These are phyloP conservation scores for Operophtera brumata DNA, from an alignment of 2,888 invertebrate genomes.

Conservation along the genomic window DNA sequence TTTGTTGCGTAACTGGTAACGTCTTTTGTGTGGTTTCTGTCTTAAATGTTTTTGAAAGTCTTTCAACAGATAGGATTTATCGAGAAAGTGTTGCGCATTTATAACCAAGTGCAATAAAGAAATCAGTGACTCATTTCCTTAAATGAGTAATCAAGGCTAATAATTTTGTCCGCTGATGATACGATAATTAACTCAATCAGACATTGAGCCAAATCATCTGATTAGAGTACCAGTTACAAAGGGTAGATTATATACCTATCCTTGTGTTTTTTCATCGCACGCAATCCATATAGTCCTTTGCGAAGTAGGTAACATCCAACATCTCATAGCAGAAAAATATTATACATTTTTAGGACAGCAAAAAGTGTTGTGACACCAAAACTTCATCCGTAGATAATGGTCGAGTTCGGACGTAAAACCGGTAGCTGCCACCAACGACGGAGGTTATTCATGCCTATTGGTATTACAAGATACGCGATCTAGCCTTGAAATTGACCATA, in stretches of 20 bases:
- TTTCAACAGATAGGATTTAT: slow-evolving; percentile 13
- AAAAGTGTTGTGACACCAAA: slow-evolving; percentile 60
- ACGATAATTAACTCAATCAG: slow-evolving; percentile 44
- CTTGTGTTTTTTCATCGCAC: too few species aligned
- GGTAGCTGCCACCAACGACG: slow-evolving; percentile 62
- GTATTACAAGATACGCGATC: slow-evolving; percentile 46
- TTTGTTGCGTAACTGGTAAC: slow-evolving; percentile 39
- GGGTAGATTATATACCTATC: too few species aligned
- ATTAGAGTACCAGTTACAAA: neutral
- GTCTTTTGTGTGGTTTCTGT: slow-evolving; percentile 24
- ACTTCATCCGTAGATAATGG: slow-evolving; percentile 55
- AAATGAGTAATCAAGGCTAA: slow-evolving; percentile 48
- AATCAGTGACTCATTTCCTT: slow-evolving; percentile 47
- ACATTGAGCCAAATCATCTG: slow-evolving; percentile 35
- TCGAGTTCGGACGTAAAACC: slow-evolving; percentile 63
- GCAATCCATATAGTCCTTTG: too few species aligned
- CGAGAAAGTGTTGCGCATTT: slow-evolving; percentile 27
- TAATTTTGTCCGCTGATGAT: slow-evolving; percentile 33
- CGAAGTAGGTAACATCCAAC: slow-evolving; percentile 29
- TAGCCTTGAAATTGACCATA: slow-evolving; percentile 56
- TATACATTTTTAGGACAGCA: slow-evolving; percentile 50
- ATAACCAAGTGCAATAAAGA: slow-evolving; percentile 18
- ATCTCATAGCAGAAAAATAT: slow-evolving; percentile 54
- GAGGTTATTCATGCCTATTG: slow-evolving; percentile 45
- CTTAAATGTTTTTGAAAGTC: slow-evolving; percentile 11